Conservation (phyloP, 2,113 vertebrate species). For the Illadopsis cleaveri region DNA sequence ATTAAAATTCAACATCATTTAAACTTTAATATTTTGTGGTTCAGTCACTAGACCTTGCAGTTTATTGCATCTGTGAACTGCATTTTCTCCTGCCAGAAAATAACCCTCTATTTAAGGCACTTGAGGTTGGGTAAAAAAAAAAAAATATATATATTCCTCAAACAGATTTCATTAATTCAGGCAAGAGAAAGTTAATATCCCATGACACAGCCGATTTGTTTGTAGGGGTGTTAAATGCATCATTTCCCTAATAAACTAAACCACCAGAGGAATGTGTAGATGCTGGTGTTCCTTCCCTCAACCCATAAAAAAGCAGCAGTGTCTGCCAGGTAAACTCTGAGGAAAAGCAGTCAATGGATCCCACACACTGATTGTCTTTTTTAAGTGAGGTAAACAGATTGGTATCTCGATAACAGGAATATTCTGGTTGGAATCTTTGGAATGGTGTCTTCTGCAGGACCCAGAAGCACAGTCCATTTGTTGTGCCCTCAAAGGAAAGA, state of each 20-base stretch:
- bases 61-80: constrained; percentile 21
- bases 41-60: constrained; percentile 46
- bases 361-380: not conserved
- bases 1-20: constrained; percentile 48
- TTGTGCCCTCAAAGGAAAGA: not conserved
- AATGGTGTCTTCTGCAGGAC: not conserved
- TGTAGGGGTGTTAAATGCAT: constrained; percentile 62
- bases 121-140: constrained; percentile 23
- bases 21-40: constrained; percentile 51
- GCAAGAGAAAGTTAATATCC: constrained; percentile 65
- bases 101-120: constrained; percentile 52
- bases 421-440: not conserved
- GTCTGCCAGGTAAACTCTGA: constrained; percentile 35
- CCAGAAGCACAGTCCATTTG: not conserved
- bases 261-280: constrained; percentile 40
- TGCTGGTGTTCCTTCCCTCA: constrained; percentile 37
- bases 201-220: constrained; percentile 66
- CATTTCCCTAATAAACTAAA: constrained; percentile 65
- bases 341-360: not conserved
- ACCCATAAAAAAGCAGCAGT: constrained; percentile 8
- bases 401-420: not conserved
- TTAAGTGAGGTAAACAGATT: not conserved
- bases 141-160: not conserved
- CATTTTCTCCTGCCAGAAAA: constrained; percentile 55
- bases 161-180: constrained; percentile 65